Base-by-base conservation (phyloP, 2,888 invertebrate genomes). In the Watsonalla cultraria region DNA sequence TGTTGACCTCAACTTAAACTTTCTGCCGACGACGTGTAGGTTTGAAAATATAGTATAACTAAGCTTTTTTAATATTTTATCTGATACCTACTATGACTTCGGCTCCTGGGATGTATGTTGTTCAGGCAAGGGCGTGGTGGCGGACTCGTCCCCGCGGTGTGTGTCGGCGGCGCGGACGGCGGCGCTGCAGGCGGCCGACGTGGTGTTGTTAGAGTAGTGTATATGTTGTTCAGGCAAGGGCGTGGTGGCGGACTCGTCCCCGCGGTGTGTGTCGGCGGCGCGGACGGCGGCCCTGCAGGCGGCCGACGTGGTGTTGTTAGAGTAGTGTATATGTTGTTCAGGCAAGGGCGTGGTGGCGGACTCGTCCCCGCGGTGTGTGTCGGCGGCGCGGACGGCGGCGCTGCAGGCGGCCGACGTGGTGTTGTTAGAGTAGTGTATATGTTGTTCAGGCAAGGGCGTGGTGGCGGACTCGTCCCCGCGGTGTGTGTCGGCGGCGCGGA, bases 381-480 rank as follows among this genome's bases (percentile, higher is more conserved):
- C 96, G 0, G 93, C 97, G 7, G 98, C 98, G 2, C 93, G 98
- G 54, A 98, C 98, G 0, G 82, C 93, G 57, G 99, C 98, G 0
- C 86, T 99, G 51, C 94, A 95, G 70, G 93, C 96, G 65, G 96
- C 98, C 0, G 99, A 99, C 83, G 96, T 97, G 0, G 92, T 99
- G 4, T 72, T 99, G 5, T 85, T 98, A 24, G 24, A 24, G 24
- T 24, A 24, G 24, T 24, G 24, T 24, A 24, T 24, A 24, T 7
- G 9, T 35, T 48, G 8, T 54, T 0, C 62, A 91, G 91, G 96
- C 14, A 96, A 96, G 80, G 96, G 96, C 7, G 96, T 96, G 6
- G 95, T 96, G 0, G 91, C 93, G 6, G 96, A 96, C 74, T 90
- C 86, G 42, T 94, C 95, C 0, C 70, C 84, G 8, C 92, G 93